These are phyloP conservation scores for Brachionus angularis DNA, from an alignment of 1,140 invertebrate genomes.

Conservation along the genomic window DNA sequence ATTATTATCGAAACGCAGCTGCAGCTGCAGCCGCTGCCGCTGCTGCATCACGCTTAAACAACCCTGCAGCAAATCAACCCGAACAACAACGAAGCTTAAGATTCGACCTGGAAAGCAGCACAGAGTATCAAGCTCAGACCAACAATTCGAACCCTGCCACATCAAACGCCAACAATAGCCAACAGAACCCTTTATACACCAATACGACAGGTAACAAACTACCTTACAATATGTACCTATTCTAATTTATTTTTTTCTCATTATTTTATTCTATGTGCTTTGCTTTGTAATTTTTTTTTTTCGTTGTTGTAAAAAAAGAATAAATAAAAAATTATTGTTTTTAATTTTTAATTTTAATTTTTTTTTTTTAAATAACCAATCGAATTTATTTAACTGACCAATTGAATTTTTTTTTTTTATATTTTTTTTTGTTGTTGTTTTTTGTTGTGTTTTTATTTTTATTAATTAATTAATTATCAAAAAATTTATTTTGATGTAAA, in stretches of 20 bases:
- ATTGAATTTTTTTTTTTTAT: neutral
- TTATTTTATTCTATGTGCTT: neutral
- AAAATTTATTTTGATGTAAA: slow-evolving; percentile 10
- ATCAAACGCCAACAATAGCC: slow-evolving; percentile 1
- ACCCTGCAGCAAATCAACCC: neutral
- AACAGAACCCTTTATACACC: neutral
- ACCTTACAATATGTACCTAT: slow-evolving; percentile 35
- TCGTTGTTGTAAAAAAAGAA: no score
- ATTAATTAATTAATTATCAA: no score
- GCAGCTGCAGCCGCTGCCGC: neutral
- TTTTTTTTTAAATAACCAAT: neutral
- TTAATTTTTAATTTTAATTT: neutral
- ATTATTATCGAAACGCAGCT: slow-evolving; percentile 40
- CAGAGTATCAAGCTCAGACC: no score
- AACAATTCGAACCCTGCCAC: neutral
- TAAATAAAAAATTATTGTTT: neutral
- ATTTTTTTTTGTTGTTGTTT: neutral
- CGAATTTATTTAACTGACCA: slow-evolving; percentile 18
- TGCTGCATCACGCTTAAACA: neutral
- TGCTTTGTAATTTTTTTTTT: no score
- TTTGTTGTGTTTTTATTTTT: neutral
- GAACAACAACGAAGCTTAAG: no score
- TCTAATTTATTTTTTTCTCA: neutral
- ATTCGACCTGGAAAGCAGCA: no score
- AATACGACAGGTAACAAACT: slow-evolving; percentile 35